These are phyloP conservation scores for Drosophila gaucha DNA, from an alignment of 2,888 invertebrate species.

Conservation along the genomic window DNA sequence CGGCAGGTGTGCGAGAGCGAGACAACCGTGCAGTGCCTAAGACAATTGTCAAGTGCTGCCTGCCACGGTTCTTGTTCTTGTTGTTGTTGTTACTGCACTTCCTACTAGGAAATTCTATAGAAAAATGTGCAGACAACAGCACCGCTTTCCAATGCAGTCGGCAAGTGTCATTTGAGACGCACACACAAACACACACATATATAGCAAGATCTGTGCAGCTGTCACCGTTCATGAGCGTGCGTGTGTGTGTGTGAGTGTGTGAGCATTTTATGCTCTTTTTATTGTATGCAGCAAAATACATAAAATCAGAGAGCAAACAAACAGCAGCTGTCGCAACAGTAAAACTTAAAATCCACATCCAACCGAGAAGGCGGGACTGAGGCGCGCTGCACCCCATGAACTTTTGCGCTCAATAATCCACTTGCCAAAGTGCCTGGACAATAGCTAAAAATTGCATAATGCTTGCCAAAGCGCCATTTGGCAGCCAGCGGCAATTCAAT, in stretches of 20 bases:
- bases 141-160: constrained; percentile 38
- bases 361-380: background rate
- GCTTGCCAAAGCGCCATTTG: constrained; percentile 57
- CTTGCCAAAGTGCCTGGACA: constrained; percentile 61
- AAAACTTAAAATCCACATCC: constrained; percentile 36
- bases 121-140: constrained; percentile 58
- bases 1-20: constrained; percentile 61
- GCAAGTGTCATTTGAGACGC: constrained; percentile 78
- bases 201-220: constrained; percentile 45
- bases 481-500: constrained; percentile 45
- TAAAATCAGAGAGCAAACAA: constrained; percentile 57
- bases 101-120: constrained; percentile 73
- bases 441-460: constrained; percentile 61
- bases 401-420: constrained; percentile 69
- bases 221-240: constrained; percentile 31
- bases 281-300: constrained; percentile 63
- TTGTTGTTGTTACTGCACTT: constrained; percentile 63
- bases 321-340: constrained; percentile 47
- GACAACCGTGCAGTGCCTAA: constrained; percentile 42
- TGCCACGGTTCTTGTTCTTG: constrained; percentile 20
- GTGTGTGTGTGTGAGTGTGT: constrained; percentile 20
- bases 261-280: constrained; percentile 68
- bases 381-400: constrained; percentile 52
- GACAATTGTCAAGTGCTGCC: constrained; percentile 68
- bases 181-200: constrained; percentile 40